A percentile compares a stretch with the other conserved stretches of the same genome.
These are phyloP conservation scores for Choristoneura fumiferana DNA, from an alignment of 1,140 invertebrate genomes.

Conservation along the genomic window DNA sequence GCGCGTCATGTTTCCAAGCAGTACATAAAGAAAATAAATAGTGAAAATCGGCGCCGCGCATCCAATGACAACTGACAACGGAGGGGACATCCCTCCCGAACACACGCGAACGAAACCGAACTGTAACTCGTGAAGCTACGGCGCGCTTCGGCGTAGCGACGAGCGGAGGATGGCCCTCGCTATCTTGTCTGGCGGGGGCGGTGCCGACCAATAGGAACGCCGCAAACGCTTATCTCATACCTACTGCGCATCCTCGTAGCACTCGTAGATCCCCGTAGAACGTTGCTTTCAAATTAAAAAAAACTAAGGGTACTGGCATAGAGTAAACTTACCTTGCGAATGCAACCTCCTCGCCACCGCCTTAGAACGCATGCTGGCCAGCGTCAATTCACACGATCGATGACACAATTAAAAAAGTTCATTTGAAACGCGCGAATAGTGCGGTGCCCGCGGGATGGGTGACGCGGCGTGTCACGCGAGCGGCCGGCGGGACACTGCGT, in stretches of 20 bases:
- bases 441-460: conserved; percentile 22
- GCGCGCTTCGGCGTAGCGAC: conserved; percentile 26
- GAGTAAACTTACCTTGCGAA: conserved; percentile 72
- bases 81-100: conserved; percentile 69
- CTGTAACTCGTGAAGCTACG: conserved; percentile 31
- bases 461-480: conserved; percentile 68
- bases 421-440: conserved; percentile 48
- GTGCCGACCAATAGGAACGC: conserved; percentile 60
- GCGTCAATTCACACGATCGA: conserved; percentile 61
- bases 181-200: conserved; percentile 76
- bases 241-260: conserved; percentile 48
- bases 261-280: neutral
- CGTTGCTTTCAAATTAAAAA: conserved; percentile 24
- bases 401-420: conserved; percentile 57
- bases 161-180: conserved; percentile 64
- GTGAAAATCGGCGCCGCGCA: conserved; percentile 65
- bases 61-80: conserved; percentile 75
- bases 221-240: conserved; percentile 58
- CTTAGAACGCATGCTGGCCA: conserved; percentile 76
- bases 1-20: conserved; percentile 13
- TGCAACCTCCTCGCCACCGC: conserved; percentile 78
- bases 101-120: conserved; percentile 32
- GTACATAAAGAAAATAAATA: conserved; percentile 67
- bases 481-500: conserved; percentile 73
- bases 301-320: conserved; percentile 17